phyloP scores from a whole-genome alignment of 2,113 vertebrate genomes.

The Scomber japonicus region DNA sequence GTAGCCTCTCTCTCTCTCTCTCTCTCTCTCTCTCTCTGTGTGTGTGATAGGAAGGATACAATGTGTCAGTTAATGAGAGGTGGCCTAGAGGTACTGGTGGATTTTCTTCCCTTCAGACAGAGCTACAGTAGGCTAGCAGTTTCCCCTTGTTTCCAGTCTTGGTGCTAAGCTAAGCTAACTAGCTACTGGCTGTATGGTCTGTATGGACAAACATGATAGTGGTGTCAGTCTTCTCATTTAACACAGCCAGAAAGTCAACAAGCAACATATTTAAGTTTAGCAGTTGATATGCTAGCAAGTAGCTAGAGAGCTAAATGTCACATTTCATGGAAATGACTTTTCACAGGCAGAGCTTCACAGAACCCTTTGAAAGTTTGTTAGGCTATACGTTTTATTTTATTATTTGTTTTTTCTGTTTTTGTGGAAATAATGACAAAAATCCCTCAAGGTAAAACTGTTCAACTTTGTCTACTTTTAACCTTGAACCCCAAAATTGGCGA shows the following conservation, averaged over 20 bases:
- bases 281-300: neutral
- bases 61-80: neutral
- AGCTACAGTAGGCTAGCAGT: neutral
- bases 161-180: constrained; percentile 24
- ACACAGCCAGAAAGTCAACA: neutral
- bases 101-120: neutral
- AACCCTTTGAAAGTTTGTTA: too few relatives aligned
- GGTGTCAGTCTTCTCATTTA: neutral
- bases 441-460: too few relatives aligned
- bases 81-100: neutral
- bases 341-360: too few relatives aligned
- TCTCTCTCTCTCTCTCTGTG: too few relatives aligned
- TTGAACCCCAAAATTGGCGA: too few relatives aligned
- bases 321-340: too few relatives aligned
- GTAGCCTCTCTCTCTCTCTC: neutral
- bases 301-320: neutral
- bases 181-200: neutral
- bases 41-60: neutral
- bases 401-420: too few relatives aligned
- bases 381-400: too few relatives aligned
- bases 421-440: too few relatives aligned
- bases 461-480: too few relatives aligned
- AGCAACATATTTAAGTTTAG: neutral
- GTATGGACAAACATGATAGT: neutral
- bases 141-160: neutral